A percentile compares a stretch with the other conserved stretches of the same genome.
These are phyloP conservation scores for Geophilus truncorum DNA, from an alignment of 2,888 invertebrate species.

Conservation along the genomic window DNA sequence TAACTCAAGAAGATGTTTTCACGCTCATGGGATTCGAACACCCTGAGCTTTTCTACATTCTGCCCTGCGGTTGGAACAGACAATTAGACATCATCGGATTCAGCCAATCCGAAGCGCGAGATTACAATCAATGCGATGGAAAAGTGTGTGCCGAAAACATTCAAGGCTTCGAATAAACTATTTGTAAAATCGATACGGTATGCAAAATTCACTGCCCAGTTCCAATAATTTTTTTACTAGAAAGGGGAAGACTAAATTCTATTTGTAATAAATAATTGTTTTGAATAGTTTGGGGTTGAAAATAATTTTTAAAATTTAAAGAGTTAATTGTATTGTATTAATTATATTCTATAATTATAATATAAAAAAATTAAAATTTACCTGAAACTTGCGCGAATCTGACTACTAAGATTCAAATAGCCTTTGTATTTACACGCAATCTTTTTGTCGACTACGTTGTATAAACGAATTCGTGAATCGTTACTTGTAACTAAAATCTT, in stretches of 20 bases:
- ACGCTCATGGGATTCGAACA: slow-evolving; percentile 65
- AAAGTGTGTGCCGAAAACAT: slow-evolving; percentile 10
- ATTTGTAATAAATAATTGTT: no score
- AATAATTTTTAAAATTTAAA: background rate
- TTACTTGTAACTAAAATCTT: slow-evolving; percentile 91
- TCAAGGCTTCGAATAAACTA: background rate
- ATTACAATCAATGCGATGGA: slow-evolving; percentile 29
- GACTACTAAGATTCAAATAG: slow-evolving; percentile 89
- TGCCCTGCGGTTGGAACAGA: slow-evolving; percentile 74
- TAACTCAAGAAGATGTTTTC: slow-evolving; percentile 79
- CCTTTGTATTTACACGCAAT: slow-evolving; percentile 93
- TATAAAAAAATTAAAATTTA: slow-evolving; percentile 39
- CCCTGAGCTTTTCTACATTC: slow-evolving; percentile 63
- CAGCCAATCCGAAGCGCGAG: background rate
- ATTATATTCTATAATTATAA: background rate
- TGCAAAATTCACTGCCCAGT: background rate
- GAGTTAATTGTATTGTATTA: background rate
- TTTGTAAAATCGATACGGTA: background rate
- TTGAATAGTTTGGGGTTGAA: no score
- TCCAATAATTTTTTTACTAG: background rate
- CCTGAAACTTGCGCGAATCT: slow-evolving; percentile 90
- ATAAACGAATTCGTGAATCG: slow-evolving; percentile 91
- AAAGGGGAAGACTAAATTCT: no score
- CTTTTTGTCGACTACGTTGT: slow-evolving; percentile 90
- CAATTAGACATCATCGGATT: slow-evolving; percentile 54